Percentiles rank a stretch among this genome's conserved stretches.
Conservation (phyloP, 2,113 vertebrate species). For the Perca flavescens region DNA sequence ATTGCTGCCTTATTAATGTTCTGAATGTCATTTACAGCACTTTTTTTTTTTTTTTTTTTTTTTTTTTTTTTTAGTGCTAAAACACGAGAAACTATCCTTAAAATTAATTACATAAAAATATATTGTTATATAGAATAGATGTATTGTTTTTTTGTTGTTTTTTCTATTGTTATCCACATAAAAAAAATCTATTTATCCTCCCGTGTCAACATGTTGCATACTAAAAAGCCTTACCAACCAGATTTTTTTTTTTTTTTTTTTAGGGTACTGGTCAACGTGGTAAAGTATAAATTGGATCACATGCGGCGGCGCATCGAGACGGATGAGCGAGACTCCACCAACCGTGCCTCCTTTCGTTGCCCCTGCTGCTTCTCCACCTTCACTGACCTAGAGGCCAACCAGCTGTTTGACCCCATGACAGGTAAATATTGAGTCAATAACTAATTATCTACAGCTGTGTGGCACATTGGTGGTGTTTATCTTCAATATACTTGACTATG, state of each 20-base stretch:
- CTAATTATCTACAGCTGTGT: not conserved
- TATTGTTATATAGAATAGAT: not conserved
- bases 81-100: not conserved
- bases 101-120: no score
- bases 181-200: not conserved
- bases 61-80: no score
- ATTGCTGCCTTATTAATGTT: no score
- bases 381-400: constrained; percentile 98
- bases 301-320: constrained; percentile 98
- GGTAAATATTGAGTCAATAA: constrained; percentile 79
- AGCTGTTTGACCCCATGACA: constrained; percentile 94
- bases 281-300: constrained; percentile 99
- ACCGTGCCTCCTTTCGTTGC: constrained; percentile 95
- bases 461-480: not conserved
- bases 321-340: constrained; percentile 96
- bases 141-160: no score
- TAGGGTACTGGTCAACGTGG: constrained; percentile 94
- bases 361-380: constrained; percentile 95
- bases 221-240: not conserved
- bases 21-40: no score
- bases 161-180: not conserved
- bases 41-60: no score
- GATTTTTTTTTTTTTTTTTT: no score
- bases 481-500: not conserved
- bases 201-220: not conserved